Evolutionary conservation across 2,797 vertebrate species (phyloP).

Genomic region (Vireo griseus): DNA sequence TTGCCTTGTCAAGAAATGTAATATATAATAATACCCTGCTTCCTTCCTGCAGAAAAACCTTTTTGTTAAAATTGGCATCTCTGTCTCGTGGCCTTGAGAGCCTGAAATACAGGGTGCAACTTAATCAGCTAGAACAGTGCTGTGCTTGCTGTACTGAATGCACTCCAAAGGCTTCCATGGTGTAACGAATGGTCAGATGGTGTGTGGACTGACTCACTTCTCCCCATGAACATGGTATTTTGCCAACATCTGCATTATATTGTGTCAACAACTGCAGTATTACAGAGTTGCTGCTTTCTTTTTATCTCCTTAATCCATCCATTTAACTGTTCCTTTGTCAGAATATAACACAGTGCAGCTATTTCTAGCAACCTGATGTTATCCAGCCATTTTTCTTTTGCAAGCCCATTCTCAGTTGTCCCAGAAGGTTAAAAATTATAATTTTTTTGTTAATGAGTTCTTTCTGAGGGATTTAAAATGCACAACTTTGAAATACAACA

Average conservation of each 20-base stretch:
- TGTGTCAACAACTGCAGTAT: neutral
- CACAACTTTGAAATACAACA: fast-evolving
- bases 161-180: constrained; percentile 4
- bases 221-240: neutral
- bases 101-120: constrained; percentile 44
- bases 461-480: neutral
- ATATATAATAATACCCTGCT: constrained; percentile 30
- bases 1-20: constrained; percentile 38
- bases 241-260: constrained; percentile 49
- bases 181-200: constrained; percentile 2
- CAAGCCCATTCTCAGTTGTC: neutral
- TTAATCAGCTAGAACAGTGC: constrained; percentile 62
- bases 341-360: neutral
- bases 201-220: constrained; percentile 32
- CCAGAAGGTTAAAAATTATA: neutral
- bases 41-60: constrained; percentile 14
- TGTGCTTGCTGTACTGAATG: constrained; percentile 26
- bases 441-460: neutral
- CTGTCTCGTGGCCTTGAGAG: constrained; percentile 9
- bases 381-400: neutral
- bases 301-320: neutral
- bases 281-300: neutral
- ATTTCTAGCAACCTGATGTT: neutral
- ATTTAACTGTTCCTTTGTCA: neutral
- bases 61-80: constrained; percentile 53